Percentiles rank a stretch among this genome's conserved stretches.
Evolutionary conservation across 1,140 invertebrate genomes (phyloP).

Genomic region (Cyclargus thomasi): DNA sequence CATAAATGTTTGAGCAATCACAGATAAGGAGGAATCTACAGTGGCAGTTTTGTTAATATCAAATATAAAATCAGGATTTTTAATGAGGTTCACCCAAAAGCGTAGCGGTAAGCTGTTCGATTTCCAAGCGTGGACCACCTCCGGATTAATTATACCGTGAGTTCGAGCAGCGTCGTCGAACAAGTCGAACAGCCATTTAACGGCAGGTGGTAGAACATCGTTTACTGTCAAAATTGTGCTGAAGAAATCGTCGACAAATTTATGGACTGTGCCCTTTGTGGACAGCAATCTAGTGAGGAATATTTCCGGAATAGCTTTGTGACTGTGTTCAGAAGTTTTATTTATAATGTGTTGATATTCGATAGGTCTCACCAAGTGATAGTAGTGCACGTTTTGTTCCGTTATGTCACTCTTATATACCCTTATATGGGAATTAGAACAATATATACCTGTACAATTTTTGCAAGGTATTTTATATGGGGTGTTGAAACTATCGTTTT

Average conservation of each 20-base stretch:
- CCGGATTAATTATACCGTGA: slow-evolving; percentile 87
- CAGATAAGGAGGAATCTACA: slow-evolving; percentile 93
- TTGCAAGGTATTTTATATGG: slow-evolving; percentile 89
- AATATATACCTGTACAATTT: slow-evolving; percentile 85
- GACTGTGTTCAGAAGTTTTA: slow-evolving; percentile 84
- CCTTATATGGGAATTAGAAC: slow-evolving; percentile 84
- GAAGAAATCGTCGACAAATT: slow-evolving; percentile 97
- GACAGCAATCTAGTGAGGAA: slow-evolving; percentile 94
- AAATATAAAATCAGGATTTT: slow-evolving; percentile 97
- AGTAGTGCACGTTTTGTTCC: slow-evolving; percentile 82
- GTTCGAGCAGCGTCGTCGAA: slow-evolving; percentile 91
- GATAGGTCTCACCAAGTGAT: slow-evolving; percentile 89
- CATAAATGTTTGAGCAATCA: slow-evolving; percentile 97
- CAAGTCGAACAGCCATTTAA: slow-evolving; percentile 97
- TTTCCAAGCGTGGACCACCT: slow-evolving; percentile 97
- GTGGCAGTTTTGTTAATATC: slow-evolving; percentile 95
- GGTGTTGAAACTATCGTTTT: slow-evolving; percentile 88
- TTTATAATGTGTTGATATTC: slow-evolving; percentile 81
- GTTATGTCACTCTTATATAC: slow-evolving; percentile 88
- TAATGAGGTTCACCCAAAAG: slow-evolving; percentile 98
- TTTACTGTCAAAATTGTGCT: slow-evolving; percentile 91
- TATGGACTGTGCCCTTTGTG: slow-evolving; percentile 96
- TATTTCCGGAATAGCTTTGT: slow-evolving; percentile 96
- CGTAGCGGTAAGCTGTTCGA: slow-evolving; percentile 94
- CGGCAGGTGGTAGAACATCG: slow-evolving; percentile 91